phyloP scores from a whole-genome alignment of 2,113 vertebrate genomes.

The Gallinago media region DNA sequence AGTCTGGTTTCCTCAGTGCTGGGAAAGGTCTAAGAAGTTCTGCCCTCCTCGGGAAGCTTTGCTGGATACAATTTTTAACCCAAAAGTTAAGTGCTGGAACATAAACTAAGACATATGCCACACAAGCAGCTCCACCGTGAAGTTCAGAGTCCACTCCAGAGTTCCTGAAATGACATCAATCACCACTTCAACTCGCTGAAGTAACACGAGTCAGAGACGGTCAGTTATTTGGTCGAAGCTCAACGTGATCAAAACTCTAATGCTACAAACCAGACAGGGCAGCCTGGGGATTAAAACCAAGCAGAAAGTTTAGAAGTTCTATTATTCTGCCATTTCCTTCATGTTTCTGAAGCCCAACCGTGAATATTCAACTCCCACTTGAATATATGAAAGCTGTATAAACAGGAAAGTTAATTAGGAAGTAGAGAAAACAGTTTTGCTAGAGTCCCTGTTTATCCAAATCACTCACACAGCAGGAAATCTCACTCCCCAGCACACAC shows the following conservation, averaged over 20 bases:
- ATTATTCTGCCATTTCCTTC: not conserved
- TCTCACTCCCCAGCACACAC: not conserved
- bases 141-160: not conserved
- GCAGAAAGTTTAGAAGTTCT: not conserved
- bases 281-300: not conserved
- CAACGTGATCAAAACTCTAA: rapidly evolving
- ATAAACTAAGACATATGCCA: not conserved
- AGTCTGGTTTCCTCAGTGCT: not conserved
- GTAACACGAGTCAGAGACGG: not conserved
- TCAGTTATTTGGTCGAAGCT: not conserved
- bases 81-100: not conserved
- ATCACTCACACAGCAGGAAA: conserved; percentile 6
- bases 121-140: not conserved
- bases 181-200: not conserved
- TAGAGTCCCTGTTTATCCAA: not conserved
- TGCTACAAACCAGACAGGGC: not conserved
- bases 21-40: not conserved
- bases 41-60: not conserved
- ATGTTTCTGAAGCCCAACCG: not conserved
- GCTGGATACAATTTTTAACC: not conserved
- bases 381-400: not conserved
- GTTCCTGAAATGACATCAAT: not conserved
- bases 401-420: conserved; percentile 53
- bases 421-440: conserved; percentile 41
- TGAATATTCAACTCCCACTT: not conserved